A percentile compares a stretch with the other conserved stretches of the same genome.
Evolutionary conservation across 2,113 vertebrate species (phyloP).

Genomic region (Pao palembangensis): DNA sequence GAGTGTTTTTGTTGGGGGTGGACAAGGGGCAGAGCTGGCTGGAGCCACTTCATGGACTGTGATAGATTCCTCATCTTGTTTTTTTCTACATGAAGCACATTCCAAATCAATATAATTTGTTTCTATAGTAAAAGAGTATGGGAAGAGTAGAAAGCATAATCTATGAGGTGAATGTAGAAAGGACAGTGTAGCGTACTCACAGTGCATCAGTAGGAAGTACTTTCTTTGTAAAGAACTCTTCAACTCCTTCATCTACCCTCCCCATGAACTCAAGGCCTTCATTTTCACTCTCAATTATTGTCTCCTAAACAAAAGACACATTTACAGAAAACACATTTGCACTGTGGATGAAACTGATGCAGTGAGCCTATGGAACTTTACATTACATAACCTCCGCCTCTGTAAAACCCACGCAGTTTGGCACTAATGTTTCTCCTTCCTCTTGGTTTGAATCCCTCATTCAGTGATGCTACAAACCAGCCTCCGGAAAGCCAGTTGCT

Average conservation of each 20-base stretch:
- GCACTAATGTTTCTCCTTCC: constrained; percentile 34
- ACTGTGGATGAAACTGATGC: constrained; percentile 18
- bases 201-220: constrained; percentile 79
- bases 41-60: constrained; percentile 62
- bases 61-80: constrained; percentile 57
- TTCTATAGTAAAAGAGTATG: background rate
- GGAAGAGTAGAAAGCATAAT: background rate
- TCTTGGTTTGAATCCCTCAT: constrained; percentile 54
- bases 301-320: constrained; percentile 70
- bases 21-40: constrained; percentile 61
- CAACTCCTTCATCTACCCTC: constrained; percentile 87
- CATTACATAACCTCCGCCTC: constrained; percentile 52
- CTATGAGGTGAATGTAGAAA: background rate
- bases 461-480: constrained; percentile 43
- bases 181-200: constrained; percentile 74
- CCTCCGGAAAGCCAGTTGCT: constrained; percentile 61
- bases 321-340: constrained; percentile 27
- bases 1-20: constrained; percentile 81
- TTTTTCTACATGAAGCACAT: constrained; percentile 47
- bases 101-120: constrained; percentile 2
- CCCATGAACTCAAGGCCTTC: constrained; percentile 83
- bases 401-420: constrained; percentile 58
- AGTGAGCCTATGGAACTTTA: constrained; percentile 42
- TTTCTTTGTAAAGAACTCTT: constrained; percentile 92
- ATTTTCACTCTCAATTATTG: constrained; percentile 82